Evolutionary conservation across 1,140 invertebrate genomes (phyloP).

Genomic region (Chlorops oryzae): DNA sequence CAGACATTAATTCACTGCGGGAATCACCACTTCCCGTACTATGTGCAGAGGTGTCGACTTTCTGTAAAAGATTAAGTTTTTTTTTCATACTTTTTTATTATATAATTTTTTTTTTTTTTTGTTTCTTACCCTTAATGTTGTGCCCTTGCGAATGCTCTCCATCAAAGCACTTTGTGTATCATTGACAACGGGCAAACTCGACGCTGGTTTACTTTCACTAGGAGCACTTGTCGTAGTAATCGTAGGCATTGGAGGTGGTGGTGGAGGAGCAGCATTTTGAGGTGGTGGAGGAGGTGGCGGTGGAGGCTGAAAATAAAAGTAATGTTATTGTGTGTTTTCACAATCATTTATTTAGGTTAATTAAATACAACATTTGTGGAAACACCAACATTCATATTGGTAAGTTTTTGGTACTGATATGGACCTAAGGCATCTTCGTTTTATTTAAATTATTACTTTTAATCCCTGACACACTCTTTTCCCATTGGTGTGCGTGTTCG

Average conservation of each 20-base stretch:
- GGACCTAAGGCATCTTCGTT: too few species aligned
- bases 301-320: constrained; percentile 17
- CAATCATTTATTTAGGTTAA: too few species aligned
- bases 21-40: constrained; percentile 48
- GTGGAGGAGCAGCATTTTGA: constrained; percentile 22
- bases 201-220: constrained; percentile 22
- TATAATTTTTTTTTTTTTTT: background rate
- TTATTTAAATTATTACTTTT: too few species aligned
- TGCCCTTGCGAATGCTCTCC: constrained; percentile 70
- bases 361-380: too few species aligned
- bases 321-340: too few species aligned
- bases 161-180: constrained; percentile 65
- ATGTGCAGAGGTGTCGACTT: constrained; percentile 53
- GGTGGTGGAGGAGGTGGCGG: constrained; percentile 25
- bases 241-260: constrained; percentile 38
- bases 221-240: constrained; percentile 34
- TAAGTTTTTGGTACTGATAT: too few species aligned
- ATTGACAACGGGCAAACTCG: constrained; percentile 21
- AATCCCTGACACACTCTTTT: too few species aligned
- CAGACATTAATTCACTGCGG: constrained; percentile 66
- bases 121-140: constrained; percentile 56
- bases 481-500: too few species aligned
- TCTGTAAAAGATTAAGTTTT: constrained; percentile 45
- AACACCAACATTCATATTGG: too few species aligned
- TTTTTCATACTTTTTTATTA: background rate